Evolutionary conservation across 1,140 invertebrate genomes (phyloP).

Genomic region (Triops longicaudatus): DNA sequence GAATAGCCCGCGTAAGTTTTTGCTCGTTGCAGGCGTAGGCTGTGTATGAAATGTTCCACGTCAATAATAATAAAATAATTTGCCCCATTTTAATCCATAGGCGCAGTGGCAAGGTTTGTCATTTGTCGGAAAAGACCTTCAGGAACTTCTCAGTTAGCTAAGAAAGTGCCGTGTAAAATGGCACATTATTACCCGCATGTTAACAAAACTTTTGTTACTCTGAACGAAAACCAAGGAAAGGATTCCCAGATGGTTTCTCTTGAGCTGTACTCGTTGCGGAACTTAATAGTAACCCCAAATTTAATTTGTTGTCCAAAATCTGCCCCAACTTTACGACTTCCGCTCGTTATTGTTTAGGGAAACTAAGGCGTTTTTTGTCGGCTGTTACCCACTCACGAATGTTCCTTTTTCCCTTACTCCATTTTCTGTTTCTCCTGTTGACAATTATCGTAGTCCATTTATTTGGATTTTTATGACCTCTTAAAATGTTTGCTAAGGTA

Average conservation of each 20-base stretch:
- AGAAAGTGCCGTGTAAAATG: neutral
- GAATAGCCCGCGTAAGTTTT: too few species aligned
- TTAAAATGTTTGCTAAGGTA: conserved; percentile 8
- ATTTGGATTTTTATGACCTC: neutral
- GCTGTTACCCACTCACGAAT: neutral
- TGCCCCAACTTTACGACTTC: neutral
- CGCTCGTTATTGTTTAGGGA: neutral
- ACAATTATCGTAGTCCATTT: neutral
- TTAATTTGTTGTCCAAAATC: neutral
- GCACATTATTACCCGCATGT: neutral
- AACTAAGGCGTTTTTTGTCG: neutral
- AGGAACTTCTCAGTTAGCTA: neutral
- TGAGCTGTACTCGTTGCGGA: neutral
- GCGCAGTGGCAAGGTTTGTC: too few species aligned
- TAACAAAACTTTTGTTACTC: neutral
- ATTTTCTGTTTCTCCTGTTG: neutral
- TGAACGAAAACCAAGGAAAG: neutral
- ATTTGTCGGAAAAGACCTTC: neutral
- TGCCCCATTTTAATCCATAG: too few species aligned
- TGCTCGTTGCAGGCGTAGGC: too few species aligned
- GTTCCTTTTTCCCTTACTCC: neutral
- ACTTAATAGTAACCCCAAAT: neutral
- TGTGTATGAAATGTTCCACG: too few species aligned
- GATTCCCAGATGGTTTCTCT: neutral
- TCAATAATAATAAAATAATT: too few species aligned